Evolutionary conservation across 2,888 invertebrate species (phyloP).

Genomic region (Nomada fabriciana): DNA sequence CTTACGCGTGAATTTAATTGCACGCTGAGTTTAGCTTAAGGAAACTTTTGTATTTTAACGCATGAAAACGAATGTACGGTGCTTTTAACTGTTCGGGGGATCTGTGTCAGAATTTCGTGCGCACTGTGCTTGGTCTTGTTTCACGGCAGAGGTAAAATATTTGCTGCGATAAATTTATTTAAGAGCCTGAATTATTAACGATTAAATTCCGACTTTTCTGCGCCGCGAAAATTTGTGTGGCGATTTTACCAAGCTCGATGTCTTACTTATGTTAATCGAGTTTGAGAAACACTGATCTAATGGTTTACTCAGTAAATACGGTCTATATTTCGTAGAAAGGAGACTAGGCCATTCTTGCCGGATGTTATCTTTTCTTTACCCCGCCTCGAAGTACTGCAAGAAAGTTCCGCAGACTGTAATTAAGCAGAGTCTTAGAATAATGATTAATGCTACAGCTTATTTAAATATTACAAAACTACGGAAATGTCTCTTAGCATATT

Average conservation of each 20-base stretch:
- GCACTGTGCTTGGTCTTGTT: no score
- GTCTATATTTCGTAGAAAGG: slow-evolving; percentile 19
- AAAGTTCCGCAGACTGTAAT: slow-evolving; percentile 22
- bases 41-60: no score
- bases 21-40: no score
- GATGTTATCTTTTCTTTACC: slow-evolving; percentile 31
- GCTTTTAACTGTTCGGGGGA: no score
- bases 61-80: no score
- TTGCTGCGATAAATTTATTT: no score
- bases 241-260: no score
- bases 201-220: no score
- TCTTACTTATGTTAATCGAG: slow-evolving; percentile 17
- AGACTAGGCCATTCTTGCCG: slow-evolving; percentile 13
- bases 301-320: slow-evolving; percentile 23
- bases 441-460: not conserved
- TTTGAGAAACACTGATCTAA: slow-evolving; percentile 12
- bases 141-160: no score
- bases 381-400: not conserved
- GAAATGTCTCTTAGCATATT: not conserved
- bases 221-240: not conserved
- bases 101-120: no score
- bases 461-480: slow-evolving; percentile 5
- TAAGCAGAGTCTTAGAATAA: not conserved
- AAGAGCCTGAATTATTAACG: no score
- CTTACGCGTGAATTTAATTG: no score